Percentiles rank a stretch among this genome's conserved stretches.
phyloP scores from a whole-genome alignment of 2,113 vertebrate species.

The Phyllostomus discolor region DNA sequence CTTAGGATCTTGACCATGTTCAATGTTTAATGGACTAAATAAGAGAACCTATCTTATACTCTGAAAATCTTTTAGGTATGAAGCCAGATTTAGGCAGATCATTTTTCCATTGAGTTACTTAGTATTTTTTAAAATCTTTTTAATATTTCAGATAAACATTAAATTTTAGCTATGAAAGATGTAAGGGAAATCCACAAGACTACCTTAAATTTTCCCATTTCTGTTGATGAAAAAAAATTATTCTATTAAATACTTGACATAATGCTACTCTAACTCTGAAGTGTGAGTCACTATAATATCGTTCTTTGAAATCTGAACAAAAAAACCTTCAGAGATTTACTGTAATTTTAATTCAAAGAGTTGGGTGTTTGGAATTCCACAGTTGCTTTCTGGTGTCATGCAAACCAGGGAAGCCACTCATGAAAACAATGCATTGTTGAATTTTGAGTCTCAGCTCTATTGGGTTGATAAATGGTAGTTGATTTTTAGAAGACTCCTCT shows the following conservation, averaged over 20 bases:
- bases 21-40: not conserved
- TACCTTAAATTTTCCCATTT: slow-evolving; percentile 65
- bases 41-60: not conserved
- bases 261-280: slow-evolving; percentile 80
- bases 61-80: not conserved
- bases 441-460: slow-evolving; percentile 77
- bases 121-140: not conserved
- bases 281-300: slow-evolving; percentile 78
- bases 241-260: slow-evolving; percentile 72
- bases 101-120: not conserved
- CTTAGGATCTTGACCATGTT: not conserved
- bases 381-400: slow-evolving; percentile 77
- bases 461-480: slow-evolving; percentile 79
- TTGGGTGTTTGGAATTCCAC: slow-evolving; percentile 79
- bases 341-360: slow-evolving; percentile 81
- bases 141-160: not conserved
- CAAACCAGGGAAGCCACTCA: slow-evolving; percentile 78
- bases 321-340: slow-evolving; percentile 79
- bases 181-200: not conserved
- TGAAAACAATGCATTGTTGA: slow-evolving; percentile 80
- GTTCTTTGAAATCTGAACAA: slow-evolving; percentile 79
- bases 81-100: not conserved
- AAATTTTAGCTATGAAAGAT: slow-evolving; percentile 6
- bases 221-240: slow-evolving; percentile 62
- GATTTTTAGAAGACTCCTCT: slow-evolving; percentile 82